phyloP scores from a whole-genome alignment of 92 coral and sea anemone species.

The Desmophyllum pertusum region DNA sequence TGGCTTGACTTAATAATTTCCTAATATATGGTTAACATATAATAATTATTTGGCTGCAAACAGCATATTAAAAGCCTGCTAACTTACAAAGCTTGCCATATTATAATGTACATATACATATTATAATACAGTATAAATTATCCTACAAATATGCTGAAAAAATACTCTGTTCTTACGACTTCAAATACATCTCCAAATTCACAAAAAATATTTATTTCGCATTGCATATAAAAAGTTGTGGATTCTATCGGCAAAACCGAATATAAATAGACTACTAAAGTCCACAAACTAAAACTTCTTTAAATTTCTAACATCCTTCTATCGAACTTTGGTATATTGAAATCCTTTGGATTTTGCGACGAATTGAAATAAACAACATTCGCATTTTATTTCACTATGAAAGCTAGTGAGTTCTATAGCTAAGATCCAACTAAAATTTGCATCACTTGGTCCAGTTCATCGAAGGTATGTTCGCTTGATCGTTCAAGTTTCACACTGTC shows the following conservation, averaged over 20 bases:
- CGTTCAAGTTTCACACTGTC: constrained; percentile 82
- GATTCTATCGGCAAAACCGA: constrained; percentile 44
- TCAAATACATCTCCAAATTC: constrained; percentile 55
- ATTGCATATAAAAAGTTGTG: constrained; percentile 46
- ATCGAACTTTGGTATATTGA: not conserved
- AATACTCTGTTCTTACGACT: constrained; percentile 44
- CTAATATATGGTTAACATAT: not conserved
- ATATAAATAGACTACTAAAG: constrained; percentile 41
- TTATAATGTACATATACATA: constrained; percentile 6
- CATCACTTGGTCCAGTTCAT: constrained; percentile 98
- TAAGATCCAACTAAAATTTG: constrained; percentile 93
- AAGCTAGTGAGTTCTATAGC: not conserved
- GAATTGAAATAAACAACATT: not conserved
- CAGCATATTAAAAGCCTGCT: constrained; percentile 10
- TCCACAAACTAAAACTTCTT: constrained; percentile 24
- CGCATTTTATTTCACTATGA: not conserved
- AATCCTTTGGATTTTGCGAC: constrained; percentile 5
- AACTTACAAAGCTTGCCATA: constrained; percentile 28
- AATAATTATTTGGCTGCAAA: constrained; percentile 14
- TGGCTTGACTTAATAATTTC: constrained; percentile 1
- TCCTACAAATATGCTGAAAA: constrained; percentile 51
- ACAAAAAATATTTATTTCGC: constrained; percentile 33
- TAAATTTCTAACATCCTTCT: not conserved
- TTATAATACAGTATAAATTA: constrained; percentile 50
- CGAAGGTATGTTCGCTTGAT: constrained; percentile 70